These are phyloP conservation scores for Notodonta dromedarius DNA, from an alignment of 2,888 invertebrate species.

Conservation along the genomic window DNA sequence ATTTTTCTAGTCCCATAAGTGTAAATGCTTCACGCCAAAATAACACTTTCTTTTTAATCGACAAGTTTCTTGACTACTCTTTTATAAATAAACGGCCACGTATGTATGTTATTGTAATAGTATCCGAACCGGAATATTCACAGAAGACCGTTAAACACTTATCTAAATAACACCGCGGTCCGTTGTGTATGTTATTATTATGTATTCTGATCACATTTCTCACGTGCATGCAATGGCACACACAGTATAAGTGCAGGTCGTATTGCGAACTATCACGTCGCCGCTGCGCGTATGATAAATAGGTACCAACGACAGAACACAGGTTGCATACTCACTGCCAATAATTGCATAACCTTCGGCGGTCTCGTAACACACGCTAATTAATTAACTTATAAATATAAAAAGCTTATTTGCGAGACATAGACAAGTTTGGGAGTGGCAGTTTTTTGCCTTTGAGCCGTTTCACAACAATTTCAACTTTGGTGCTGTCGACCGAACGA, in stretches of 20 bases:
- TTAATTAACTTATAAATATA: slow-evolving; percentile 49
- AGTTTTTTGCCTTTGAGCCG: slow-evolving; percentile 41
- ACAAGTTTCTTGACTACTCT: not conserved
- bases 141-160: slow-evolving; percentile 32
- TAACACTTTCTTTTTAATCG: not conserved
- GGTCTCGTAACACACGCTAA: slow-evolving; percentile 52
- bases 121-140: slow-evolving; percentile 26
- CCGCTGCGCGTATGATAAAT: slow-evolving; percentile 35
- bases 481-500: slow-evolving; percentile 29
- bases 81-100: not conserved
- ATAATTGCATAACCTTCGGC: slow-evolving; percentile 49
- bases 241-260: slow-evolving; percentile 37
- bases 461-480: slow-evolving; percentile 47
- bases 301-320: slow-evolving; percentile 26
- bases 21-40: not conserved
- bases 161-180: slow-evolving; percentile 45
- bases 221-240: slow-evolving; percentile 54
- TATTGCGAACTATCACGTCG: slow-evolving; percentile 53
- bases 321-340: slow-evolving; percentile 37
- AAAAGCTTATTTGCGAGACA: slow-evolving; percentile 30
- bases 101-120: slow-evolving; percentile 13
- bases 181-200: slow-evolving; percentile 55
- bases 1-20: too few relatives aligned
- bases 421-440: slow-evolving; percentile 41
- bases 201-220: slow-evolving; percentile 68